phyloP scores from a whole-genome alignment of 92 coral and sea anemone species.

The Pocillopora meandrina region DNA sequence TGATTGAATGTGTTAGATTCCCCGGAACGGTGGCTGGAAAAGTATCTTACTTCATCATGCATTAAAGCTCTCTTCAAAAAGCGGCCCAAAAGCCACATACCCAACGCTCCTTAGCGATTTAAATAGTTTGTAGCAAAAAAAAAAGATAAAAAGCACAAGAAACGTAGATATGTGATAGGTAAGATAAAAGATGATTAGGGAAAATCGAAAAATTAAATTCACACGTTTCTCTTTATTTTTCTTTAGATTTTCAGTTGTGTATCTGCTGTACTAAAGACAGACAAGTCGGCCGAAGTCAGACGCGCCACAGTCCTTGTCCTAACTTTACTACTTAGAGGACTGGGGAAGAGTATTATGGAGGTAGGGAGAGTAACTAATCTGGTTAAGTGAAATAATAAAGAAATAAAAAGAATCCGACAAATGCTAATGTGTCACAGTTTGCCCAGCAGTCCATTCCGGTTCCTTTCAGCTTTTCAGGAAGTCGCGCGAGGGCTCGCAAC shows the following conservation, averaged over 20 bases:
- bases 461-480: no score
- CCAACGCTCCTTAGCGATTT: no score
- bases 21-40: not conserved
- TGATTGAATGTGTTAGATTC: not conserved
- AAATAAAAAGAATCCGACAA: no score
- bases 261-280: conserved; percentile 74
- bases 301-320: conserved; percentile 83
- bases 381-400: not conserved
- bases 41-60: no score
- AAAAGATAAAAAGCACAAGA: not conserved
- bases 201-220: not conserved
- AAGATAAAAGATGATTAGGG: not conserved
- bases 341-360: conserved; percentile 72
- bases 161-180: not conserved
- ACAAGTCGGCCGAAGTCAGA: conserved; percentile 84
- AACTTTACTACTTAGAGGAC: conserved; percentile 81
- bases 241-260: conserved; percentile 80
- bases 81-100: no score
- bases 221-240: not conserved
- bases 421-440: no score
- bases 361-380: conserved; percentile 27
- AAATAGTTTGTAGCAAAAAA: not conserved
- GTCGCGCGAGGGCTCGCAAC: no score
- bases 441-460: no score
- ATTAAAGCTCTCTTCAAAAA: no score